phyloP scores from a whole-genome alignment of 2,113 vertebrate species.

The Thinocorus orbignyianus region DNA sequence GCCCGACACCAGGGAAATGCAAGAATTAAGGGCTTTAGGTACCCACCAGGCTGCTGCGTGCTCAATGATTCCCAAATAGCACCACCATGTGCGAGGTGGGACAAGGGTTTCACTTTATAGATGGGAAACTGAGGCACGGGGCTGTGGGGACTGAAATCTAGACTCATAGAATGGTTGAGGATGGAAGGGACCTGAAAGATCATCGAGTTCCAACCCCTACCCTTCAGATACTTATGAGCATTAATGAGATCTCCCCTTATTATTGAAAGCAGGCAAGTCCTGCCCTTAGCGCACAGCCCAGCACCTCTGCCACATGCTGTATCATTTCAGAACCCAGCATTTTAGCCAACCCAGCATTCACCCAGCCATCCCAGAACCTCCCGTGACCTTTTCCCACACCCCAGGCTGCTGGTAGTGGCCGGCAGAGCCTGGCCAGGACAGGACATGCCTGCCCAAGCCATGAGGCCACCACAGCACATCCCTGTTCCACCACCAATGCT shows the following conservation, averaged over 20 bases:
- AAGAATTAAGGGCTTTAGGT: neutral
- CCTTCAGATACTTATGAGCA: too few species aligned
- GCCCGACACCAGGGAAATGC: neutral
- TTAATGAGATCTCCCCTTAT: too few species aligned
- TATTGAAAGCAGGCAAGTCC: too few species aligned
- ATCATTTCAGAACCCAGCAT: neutral
- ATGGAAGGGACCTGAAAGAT: too few species aligned
- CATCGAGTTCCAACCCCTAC: too few species aligned
- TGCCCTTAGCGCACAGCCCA: too few species aligned
- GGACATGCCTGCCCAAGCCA: neutral
- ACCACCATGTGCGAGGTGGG: accelerated
- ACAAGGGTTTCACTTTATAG: neutral
- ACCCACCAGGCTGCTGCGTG: accelerated
- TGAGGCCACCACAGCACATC: neutral
- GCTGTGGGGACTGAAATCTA: accelerated
- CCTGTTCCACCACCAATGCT: accelerated
- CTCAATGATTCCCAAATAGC: neutral
- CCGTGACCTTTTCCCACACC: neutral
- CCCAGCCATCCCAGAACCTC: accelerated
- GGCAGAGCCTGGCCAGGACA: accelerated
- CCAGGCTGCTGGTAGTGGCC: accelerated
- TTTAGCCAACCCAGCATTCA: neutral
- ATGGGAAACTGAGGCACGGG: neutral
- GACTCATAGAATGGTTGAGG: too few species aligned
- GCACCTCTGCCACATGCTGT: too few species aligned